Base-by-base conservation (phyloP, 2,888 invertebrate genomes). In the Luperina nickerlii region DNA sequence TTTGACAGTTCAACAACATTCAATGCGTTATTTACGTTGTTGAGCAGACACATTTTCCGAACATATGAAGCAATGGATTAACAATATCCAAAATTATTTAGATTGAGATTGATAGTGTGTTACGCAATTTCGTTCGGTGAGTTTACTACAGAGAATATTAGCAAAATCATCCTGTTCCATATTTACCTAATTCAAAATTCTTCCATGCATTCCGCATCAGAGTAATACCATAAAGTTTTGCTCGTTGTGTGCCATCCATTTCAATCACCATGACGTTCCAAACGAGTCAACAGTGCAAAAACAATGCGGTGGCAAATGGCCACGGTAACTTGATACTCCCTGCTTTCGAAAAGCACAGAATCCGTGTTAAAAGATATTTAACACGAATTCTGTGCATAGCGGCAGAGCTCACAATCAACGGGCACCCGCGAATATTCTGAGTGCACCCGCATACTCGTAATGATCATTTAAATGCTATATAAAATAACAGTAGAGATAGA, bases 301-400 rank as follows among this genome's bases (percentile, higher is more conserved):
- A 86, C 81, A 77, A 82, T 77, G 57, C 63, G 65, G 38, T 70
- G 68, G 77, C 67, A 79, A 71, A 84, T 75, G 69, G 48, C 32
- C 42, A 48, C 27, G 48, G 74, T 74, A 75, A 79, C 71, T 78
- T 75, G 54, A 75, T 69, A 76, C 69, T 54, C 20, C 32, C 63
- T 60, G 73, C 70, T 75, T 74, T 79, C 72, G 54, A 48, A 69
- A 68, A 79, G 54, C 85, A 66, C 62, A 27, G 66, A 69, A 83
- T 79, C 48, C 51, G 65, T 70, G 78, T 83, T 69, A 72, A 78
- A 73, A 75, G 32, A 32, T 32, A 32, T 32, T 32, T 32, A 32
- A 32, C 32, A 32, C 32, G 32, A 32, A 68, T 57, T 57, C 73
- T 74, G 62, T 69, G 71, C 38, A 72, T 27, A 68, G n/a, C 54